A percentile compares a stretch with the other conserved stretches of the same genome.
These are phyloP conservation scores for Choristoneura rosaceana DNA, from an alignment of 2,888 invertebrate species.

Conservation along the genomic window DNA sequence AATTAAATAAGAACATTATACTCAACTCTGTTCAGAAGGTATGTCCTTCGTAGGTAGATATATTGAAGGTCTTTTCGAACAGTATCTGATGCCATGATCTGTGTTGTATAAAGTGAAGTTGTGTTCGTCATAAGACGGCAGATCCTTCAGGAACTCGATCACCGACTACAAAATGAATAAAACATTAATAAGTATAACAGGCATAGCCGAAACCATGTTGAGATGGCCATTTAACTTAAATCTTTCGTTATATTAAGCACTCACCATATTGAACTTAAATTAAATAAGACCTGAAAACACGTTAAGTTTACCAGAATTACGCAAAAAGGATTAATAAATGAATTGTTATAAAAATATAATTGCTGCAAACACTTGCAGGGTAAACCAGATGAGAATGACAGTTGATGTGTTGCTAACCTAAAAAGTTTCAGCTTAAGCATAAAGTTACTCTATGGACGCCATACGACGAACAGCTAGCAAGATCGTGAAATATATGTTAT, in stretches of 20 bases:
- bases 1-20: conserved; percentile 39
- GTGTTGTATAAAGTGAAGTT: conserved; percentile 97
- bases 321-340: conserved; percentile 56
- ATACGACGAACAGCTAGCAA: too few relatives aligned
- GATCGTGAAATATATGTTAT: too few relatives aligned
- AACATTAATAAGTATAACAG: conserved; percentile 34
- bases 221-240: conserved; percentile 45
- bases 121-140: conserved; percentile 95
- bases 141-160: conserved; percentile 95
- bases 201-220: conserved; percentile 58
- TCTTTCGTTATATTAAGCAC: conserved; percentile 37
- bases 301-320: conserved; percentile 51
- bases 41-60: conserved; percentile 97
- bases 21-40: conserved; percentile 96
- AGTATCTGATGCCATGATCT: conserved; percentile 92
- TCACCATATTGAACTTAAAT: conserved; percentile 67
- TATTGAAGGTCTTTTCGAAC: conserved; percentile 94
- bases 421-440: not conserved
- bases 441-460: not conserved
- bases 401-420: conserved; percentile 14
- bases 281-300: conserved; percentile 48
- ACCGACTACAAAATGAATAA: conserved; percentile 88
- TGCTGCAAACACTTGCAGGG: conserved; percentile 51
- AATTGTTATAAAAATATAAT: conserved; percentile 65
- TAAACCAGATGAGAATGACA: conserved; percentile 74